These are phyloP conservation scores for Rhopalosiphum maidis DNA, from an alignment of 1,140 invertebrate genomes.

Conservation along the genomic window DNA sequence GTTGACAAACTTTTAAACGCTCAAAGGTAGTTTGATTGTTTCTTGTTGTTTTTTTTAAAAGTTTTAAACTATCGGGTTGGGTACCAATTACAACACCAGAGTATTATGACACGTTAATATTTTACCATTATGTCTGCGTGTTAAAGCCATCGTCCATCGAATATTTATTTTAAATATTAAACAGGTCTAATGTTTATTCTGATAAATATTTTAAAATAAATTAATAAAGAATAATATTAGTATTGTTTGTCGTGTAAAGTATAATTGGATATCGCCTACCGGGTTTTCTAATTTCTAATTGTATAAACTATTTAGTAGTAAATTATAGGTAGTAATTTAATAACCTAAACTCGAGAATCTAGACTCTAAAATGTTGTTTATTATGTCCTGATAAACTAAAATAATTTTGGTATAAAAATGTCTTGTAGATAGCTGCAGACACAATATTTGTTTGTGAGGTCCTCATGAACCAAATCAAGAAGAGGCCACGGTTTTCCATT, in stretches of 20 bases:
- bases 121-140: neutral
- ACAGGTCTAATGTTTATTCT: neutral
- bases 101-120: too few species aligned
- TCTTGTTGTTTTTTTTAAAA: slow-evolving; percentile 15
- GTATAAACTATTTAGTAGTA: neutral
- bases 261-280: neutral
- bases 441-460: neutral
- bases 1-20: neutral
- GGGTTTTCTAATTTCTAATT: neutral
- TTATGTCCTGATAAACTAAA: neutral
- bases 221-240: neutral
- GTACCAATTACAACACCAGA: neutral
- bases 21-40: neutral
- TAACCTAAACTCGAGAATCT: neutral
- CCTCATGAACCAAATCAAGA: neutral
- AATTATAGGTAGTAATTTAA: neutral
- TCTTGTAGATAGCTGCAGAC: neutral
- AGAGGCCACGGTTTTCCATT: neutral
- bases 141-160: neutral
- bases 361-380: neutral
- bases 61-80: neutral
- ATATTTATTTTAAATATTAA: neutral
- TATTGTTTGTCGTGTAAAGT: neutral
- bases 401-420: neutral
- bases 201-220: neutral